Evolutionary conservation across 2,888 invertebrate species (phyloP).

Genomic region (Platypus cylindrus): DNA sequence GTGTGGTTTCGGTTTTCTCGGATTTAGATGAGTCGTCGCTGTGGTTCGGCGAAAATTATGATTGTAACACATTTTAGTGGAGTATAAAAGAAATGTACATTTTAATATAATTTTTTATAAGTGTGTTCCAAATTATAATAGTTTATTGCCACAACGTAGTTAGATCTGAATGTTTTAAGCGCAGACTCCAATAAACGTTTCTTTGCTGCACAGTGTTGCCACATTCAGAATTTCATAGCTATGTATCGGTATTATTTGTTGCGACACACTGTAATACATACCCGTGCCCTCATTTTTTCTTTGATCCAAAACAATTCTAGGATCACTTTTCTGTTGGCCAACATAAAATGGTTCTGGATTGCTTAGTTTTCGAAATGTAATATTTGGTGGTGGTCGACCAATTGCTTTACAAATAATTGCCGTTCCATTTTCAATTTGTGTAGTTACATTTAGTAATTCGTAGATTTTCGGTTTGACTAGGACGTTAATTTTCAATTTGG

Average conservation of each 20-base stretch:
- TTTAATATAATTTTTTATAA: too few species aligned
- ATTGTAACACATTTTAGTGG: too few species aligned
- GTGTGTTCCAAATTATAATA: too few species aligned
- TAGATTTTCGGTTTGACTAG: conserved; percentile 70
- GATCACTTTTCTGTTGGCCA: conserved; percentile 49
- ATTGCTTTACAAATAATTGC: conserved; percentile 63
- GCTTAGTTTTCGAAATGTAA: conserved; percentile 60
- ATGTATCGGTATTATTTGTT: conserved; percentile 55
- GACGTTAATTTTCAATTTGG: conserved; percentile 52
- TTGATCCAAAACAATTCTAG: conserved; percentile 51
- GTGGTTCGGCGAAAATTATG: too few species aligned
- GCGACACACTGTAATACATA: conserved; percentile 49
- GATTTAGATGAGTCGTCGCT: too few species aligned
- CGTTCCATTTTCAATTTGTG: conserved; percentile 47
- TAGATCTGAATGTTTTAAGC: too few species aligned
- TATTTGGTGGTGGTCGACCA: conserved; percentile 67
- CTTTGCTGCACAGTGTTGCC: too few species aligned
- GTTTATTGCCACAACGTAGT: too few species aligned
- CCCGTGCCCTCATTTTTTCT: conserved; percentile 41
- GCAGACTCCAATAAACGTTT: too few species aligned
- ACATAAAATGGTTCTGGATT: conserved; percentile 47
- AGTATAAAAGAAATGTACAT: too few species aligned
- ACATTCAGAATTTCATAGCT: conserved; percentile 38
- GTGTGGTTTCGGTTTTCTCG: too few species aligned
- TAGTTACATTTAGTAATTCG: conserved; percentile 61